Evolutionary conservation across 2,797 vertebrate species (phyloP), one percentile per base, ranked within the genome.

Genomic region (Neosilurus hyrtlii): DNA sequence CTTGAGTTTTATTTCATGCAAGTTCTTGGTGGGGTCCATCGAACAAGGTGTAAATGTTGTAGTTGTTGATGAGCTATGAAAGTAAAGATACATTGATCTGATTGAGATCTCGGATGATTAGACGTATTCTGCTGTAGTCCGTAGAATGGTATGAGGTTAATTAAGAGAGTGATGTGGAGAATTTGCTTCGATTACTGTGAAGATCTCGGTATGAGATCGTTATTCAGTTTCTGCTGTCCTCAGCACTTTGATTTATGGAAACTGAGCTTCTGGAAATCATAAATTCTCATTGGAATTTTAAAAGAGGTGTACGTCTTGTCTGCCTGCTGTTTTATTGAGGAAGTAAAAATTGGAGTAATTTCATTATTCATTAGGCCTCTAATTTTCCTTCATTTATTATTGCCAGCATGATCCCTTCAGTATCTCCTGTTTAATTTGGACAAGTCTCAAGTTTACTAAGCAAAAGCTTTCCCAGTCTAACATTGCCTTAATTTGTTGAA

Each of bases 261-360:
- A 20, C 24, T 14, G 52, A 52, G 24, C 61, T 65, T 79, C 16
- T 65, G 16, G 43, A 65, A 43, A 52, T 51, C 76, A 18, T 65
- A 12, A 10, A 26, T 51, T 63, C 14, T 78, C 37, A 26, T 16
- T 51, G 59, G 57, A 37, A 24, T 14, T 43, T 30, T 51, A 51
- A 74, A 62, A 16, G 43, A 1, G 2, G 37, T 51, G 15, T 8
- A 22, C 3, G 11, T 37, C 73, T 59, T 3, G 30, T 15, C n/a
- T 78, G n/a, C 43, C 76, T 79, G 61, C 61, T 65, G 76, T 52
- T 79, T 79, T 66, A 79, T 52, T 54, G 18, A 79, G 49, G 9
- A 66, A 22, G 51, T 78, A 43, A 20, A 35, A 51, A 1, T 26
- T 65, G n/a, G 22, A 49, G 35, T 51, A 77, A 77, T 62, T 76